Evolutionary conservation across 2,888 invertebrate species (phyloP).

Genomic region (Rhodophaea formosa): DNA sequence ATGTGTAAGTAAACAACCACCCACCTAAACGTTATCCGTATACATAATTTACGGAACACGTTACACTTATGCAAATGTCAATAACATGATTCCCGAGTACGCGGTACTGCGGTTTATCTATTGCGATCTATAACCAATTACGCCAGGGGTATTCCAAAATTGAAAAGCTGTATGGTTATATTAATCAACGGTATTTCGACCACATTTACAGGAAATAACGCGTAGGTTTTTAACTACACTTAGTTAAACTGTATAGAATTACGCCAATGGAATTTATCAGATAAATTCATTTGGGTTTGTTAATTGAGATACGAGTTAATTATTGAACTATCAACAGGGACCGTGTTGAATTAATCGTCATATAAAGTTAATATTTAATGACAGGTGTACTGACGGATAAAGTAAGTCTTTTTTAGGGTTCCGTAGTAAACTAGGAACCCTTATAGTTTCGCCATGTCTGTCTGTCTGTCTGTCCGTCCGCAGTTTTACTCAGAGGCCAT

Average conservation of each 20-base stretch:
- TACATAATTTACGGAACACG: not conserved
- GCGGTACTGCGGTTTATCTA: constrained; percentile 4
- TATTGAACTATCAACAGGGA: no score
- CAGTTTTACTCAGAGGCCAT: no score
- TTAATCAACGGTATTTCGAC: constrained; percentile 1
- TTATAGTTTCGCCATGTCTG: no score
- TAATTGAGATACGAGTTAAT: not conserved
- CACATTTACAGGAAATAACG: not conserved
- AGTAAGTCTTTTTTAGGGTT: no score
- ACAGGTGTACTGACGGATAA: no score
- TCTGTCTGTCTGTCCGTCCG: no score
- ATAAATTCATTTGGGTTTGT: not conserved
- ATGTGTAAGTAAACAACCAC: not conserved
- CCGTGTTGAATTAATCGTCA: no score
- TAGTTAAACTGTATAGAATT: not conserved
- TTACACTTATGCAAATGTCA: not conserved
- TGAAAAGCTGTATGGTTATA: constrained; percentile 18
- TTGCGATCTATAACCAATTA: constrained; percentile 10
- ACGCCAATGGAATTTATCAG: not conserved
- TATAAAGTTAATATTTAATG: no score
- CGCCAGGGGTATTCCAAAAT: not conserved
- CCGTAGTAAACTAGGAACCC: no score
- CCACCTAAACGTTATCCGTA: not conserved
- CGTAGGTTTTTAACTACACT: not conserved
- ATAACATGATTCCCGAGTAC: constrained; percentile 1